These are phyloP conservation scores for Eulemur coronatus DNA, from an alignment of 2,797 vertebrate genomes.

Conservation along the genomic window DNA sequence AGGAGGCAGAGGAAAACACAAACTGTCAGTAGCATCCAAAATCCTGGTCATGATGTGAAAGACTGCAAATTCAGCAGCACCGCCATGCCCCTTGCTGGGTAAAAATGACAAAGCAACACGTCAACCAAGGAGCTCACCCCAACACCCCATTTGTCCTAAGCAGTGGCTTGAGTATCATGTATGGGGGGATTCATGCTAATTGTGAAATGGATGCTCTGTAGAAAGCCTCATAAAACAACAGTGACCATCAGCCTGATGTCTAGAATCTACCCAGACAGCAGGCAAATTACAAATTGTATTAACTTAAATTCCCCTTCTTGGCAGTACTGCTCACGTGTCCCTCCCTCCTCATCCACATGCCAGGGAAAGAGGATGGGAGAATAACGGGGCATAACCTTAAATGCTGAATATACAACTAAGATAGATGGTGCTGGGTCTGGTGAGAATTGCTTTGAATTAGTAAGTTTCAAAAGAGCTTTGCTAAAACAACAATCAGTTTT, in stretches of 20 bases:
- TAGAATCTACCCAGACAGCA: neutral
- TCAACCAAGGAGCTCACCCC: neutral
- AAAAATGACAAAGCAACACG: neutral
- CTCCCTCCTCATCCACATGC: neutral
- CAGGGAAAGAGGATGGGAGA: neutral
- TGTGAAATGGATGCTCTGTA: rapidly evolving
- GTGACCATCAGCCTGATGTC: neutral
- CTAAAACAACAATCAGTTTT: neutral
- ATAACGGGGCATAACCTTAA: neutral
- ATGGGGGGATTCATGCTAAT: neutral
- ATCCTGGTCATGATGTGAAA: constrained; percentile 95
- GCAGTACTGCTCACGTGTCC: neutral
- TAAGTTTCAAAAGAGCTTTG: neutral
- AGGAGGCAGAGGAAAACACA: constrained; percentile 94
- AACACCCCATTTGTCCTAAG: neutral
- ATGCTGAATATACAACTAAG: neutral
- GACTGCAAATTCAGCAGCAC: constrained; percentile 88
- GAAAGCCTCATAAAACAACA: neutral
- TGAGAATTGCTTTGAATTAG: neutral
- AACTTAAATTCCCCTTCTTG: neutral
- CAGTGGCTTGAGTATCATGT: neutral
- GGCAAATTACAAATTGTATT: neutral
- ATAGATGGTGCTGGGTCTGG: neutral
- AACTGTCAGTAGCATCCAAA: constrained; percentile 90
- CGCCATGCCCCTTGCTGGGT: constrained; percentile 86